Evolutionary conservation across 1,140 invertebrate species (phyloP).

Genomic region (Drosophila melanica): DNA sequence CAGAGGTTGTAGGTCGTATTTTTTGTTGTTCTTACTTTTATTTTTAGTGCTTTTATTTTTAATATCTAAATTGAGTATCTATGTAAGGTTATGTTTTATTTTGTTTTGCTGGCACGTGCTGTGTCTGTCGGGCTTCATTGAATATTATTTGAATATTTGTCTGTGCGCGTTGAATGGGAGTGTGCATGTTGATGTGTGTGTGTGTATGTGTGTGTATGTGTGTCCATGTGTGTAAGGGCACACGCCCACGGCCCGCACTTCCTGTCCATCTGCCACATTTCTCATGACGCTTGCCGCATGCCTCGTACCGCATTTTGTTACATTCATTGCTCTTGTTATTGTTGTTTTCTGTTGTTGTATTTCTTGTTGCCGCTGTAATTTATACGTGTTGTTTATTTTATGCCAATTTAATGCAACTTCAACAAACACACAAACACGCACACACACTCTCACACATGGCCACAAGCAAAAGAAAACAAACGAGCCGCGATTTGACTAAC

Average conservation of each 20-base stretch:
- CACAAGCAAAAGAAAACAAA: conserved; percentile 35
- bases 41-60: conserved; percentile 51
- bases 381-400: conserved; percentile 81
- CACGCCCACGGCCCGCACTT: conserved; percentile 8
- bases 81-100: conserved; percentile 37
- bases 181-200: neutral
- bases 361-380: conserved; percentile 63
- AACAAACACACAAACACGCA: conserved; percentile 12
- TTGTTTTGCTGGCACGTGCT: conserved; percentile 14
- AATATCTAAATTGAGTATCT: conserved; percentile 63
- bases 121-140: conserved; percentile 32
- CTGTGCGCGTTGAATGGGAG: conserved; percentile 21
- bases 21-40: conserved; percentile 1
- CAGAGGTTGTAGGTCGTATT: neutral
- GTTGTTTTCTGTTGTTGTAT: conserved; percentile 38
- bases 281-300: conserved; percentile 33
- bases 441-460: conserved; percentile 13
- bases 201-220: conserved; percentile 6
- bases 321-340: conserved; percentile 52
- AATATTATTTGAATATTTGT: conserved; percentile 41
- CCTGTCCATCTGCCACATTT: conserved; percentile 60
- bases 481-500: conserved; percentile 44
- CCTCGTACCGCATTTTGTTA: conserved; percentile 48
- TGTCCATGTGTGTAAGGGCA: neutral
- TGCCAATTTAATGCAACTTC: conserved; percentile 78